These are phyloP conservation scores for Spatula clypeata DNA, from an alignment of 2,797 vertebrate genomes.

Conservation along the genomic window DNA sequence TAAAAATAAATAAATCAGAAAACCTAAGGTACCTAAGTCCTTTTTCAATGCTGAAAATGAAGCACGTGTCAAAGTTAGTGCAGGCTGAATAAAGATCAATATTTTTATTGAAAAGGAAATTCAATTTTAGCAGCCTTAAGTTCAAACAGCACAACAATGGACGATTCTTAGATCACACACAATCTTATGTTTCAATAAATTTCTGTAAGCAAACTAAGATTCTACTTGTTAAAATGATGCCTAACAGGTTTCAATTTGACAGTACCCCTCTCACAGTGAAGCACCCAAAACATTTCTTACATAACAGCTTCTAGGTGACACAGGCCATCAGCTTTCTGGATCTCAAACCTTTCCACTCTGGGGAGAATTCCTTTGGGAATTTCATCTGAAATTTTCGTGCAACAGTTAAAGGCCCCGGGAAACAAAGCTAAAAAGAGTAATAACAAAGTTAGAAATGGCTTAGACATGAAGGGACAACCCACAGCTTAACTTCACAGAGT, in stretches of 20 bases:
- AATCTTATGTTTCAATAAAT: neutral
- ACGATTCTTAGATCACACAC: neutral
- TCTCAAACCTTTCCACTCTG: constrained; percentile 70
- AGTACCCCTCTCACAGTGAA: neutral
- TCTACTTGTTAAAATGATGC: neutral
- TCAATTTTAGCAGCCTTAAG: neutral
- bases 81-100: neutral
- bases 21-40: neutral
- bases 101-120: neutral
- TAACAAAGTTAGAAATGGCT: constrained; percentile 24
- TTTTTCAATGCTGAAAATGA: constrained; percentile 9
- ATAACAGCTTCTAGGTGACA: constrained; percentile 83
- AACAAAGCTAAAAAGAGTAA: constrained; percentile 77
- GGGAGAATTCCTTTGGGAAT: constrained; percentile 76
- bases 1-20: neutral
- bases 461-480: neutral
- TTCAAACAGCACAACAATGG: neutral
- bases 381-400: constrained; percentile 71
- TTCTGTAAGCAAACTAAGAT: neutral
- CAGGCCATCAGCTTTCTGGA: constrained; percentile 78
- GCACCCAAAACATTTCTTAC: constrained; percentile 73
- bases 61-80: neutral
- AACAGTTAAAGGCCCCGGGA: constrained; percentile 80
- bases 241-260: neutral
- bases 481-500: neutral